A percentile compares a stretch with the other conserved stretches of the same genome.
Evolutionary conservation across 1,140 invertebrate species (phyloP).

Genomic region (Lepidurus arcticus): DNA sequence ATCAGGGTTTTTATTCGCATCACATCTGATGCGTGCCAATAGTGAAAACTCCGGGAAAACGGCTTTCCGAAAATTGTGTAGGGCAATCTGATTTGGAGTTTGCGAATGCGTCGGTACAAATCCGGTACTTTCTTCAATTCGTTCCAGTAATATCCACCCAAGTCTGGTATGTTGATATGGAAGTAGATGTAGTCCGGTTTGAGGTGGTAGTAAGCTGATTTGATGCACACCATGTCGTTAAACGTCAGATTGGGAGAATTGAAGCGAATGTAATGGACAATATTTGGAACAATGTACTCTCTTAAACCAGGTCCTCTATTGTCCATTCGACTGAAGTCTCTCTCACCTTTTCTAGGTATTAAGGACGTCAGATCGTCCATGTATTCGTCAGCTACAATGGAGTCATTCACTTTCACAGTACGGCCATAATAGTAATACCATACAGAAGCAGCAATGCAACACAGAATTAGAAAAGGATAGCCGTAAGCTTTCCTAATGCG

Average conservation of each 20-base stretch:
- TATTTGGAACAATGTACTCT: constrained; percentile 31
- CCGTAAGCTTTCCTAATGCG: neutral
- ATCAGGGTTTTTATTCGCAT: constrained; percentile 40
- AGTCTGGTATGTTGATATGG: constrained; percentile 30
- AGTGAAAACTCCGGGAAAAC: constrained; percentile 21
- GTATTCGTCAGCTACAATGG: neutral
- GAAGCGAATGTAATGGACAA: constrained; percentile 33
- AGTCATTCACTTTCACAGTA: neutral
- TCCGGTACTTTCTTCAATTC: constrained; percentile 26
- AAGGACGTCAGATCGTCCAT: neutral
- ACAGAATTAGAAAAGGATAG: neutral
- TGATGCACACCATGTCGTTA: constrained; percentile 31
- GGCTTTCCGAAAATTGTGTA: constrained; percentile 31
- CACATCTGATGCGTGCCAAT: constrained; percentile 43
- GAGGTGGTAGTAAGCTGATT: constrained; percentile 29
- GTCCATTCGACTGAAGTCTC: neutral
- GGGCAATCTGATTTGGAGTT: constrained; percentile 24
- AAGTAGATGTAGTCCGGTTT: constrained; percentile 33
- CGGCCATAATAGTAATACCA: neutral
- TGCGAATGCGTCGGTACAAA: neutral
- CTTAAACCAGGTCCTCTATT: constrained; percentile 34
- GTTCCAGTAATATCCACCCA: constrained; percentile 33
- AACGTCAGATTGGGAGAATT: constrained; percentile 27
- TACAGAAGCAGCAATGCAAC: neutral
- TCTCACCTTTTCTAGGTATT: neutral